Evolutionary conservation across 1,140 invertebrate species (phyloP), one percentile per base, ranked within the genome.

Genomic region (Saccostrea cuccullata): DNA sequence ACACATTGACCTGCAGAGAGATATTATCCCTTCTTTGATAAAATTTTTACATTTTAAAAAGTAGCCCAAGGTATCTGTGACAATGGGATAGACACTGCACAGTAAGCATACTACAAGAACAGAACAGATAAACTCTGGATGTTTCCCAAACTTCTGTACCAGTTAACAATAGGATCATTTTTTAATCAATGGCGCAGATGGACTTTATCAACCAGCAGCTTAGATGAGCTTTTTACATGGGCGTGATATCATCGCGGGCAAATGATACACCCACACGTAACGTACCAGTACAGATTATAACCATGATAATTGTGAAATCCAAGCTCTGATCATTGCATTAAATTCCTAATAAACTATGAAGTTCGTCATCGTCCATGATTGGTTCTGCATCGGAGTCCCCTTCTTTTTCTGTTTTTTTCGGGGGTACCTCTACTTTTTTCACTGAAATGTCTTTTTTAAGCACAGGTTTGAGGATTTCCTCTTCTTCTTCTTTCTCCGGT

Each of bases 311-410:
- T 30, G 11, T 30, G 40, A 82, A 36, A 82, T 82, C 11, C 12
- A 6, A 30, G 30, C 8, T 67, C 6, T 67, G n/a, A 36, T 20
- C 58, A 64, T 36, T 20, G n/a, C 58, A 20, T 86, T 89, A 93
- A n/a, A 93, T 91, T 4, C 93, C 93, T 13, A 93, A 87, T 60
- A 93, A 87, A 86, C 89, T 92, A 87, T 93, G 92, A 13, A 94
- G 82, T 86, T 94, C 93, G 85, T 94, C 93, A 87, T 93, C 92
- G 67, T 92, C 91, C 87, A 93, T 94, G 2, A 92, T 86, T 1
- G 91, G 90, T 55, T 93, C 93, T 13, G 90, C 89, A 17, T 91
- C 90, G 0, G 88, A 89, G 0, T 92, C 92, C 12, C 90, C 90
- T 20, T 90, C 89, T 8, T 91, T 89, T 9, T 89, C 85, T 13